Evolutionary conservation across 2,797 vertebrate genomes (phyloP).

Genomic region (Pseudomugil tenellus): DNA sequence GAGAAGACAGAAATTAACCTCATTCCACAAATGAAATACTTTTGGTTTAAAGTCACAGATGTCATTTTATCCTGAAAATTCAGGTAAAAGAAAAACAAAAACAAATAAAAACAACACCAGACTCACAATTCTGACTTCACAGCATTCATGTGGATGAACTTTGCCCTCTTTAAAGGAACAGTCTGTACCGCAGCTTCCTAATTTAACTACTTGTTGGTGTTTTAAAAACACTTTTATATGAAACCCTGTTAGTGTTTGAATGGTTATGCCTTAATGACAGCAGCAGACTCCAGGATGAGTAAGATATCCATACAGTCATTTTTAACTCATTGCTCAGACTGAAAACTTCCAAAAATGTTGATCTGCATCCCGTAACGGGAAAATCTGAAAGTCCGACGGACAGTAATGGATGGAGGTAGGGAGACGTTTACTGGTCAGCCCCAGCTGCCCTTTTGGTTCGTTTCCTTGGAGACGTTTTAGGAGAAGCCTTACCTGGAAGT

Average conservation of each 20-base stretch:
- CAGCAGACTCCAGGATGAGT: slow-evolving; percentile 31
- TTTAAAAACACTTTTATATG: slow-evolving; percentile 10
- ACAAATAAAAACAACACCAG: background rate
- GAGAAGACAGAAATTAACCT: background rate
- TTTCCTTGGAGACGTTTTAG: slow-evolving; percentile 81
- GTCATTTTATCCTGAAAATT: background rate
- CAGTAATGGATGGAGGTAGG: slow-evolving; percentile 8
- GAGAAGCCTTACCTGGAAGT: slow-evolving; percentile 78
- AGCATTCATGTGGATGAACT: slow-evolving; percentile 12
- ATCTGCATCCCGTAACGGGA: slow-evolving; percentile 27
- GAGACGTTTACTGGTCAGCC: slow-evolving; percentile 70
- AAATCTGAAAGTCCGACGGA: slow-evolving; percentile 44
- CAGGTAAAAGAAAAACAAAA: slow-evolving; percentile 3
- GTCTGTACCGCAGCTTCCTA: background rate
- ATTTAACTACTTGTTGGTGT: slow-evolving; percentile 25
- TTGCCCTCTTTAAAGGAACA: background rate
- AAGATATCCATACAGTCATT: slow-evolving; percentile 30
- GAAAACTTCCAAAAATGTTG: slow-evolving; percentile 27
- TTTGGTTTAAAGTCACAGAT: slow-evolving; percentile 17
- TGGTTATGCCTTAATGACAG: slow-evolving; percentile 3
- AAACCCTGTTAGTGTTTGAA: slow-evolving; percentile 39
- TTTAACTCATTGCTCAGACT: slow-evolving; percentile 19
- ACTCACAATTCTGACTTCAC: slow-evolving; percentile 6
- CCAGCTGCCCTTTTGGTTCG: slow-evolving; percentile 79
- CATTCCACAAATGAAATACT: background rate